Conservation (phyloP, 2,113 vertebrate genomes). For the Cebidichthys violaceus region DNA sequence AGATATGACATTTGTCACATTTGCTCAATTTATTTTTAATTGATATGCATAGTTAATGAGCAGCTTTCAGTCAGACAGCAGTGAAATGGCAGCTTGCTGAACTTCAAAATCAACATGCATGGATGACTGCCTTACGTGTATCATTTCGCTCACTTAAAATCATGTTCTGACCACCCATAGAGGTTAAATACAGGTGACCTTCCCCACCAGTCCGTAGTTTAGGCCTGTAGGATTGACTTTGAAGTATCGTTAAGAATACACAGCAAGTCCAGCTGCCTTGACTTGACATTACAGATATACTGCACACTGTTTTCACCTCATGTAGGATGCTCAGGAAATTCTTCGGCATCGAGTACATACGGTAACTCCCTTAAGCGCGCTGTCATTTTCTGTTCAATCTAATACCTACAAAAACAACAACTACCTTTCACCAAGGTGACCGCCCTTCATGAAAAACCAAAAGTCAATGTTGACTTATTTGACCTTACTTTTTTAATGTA, state of each 20-base stretch:
- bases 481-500: too few relatives aligned
- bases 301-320: not conserved
- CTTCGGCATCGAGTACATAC: too few relatives aligned
- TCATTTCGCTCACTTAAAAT: slow-evolving; percentile 48
- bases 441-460: too few relatives aligned
- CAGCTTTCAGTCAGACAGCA: slow-evolving; percentile 55
- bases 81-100: slow-evolving; percentile 61
- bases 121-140: slow-evolving; percentile 60
- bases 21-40: slow-evolving; percentile 55
- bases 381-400: too few relatives aligned
- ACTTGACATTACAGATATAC: not conserved
- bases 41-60: slow-evolving; percentile 70
- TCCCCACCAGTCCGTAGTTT: not conserved
- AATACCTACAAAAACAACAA: too few relatives aligned
- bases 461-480: too few relatives aligned
- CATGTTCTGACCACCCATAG: slow-evolving; percentile 27
- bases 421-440: not conserved
- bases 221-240: not conserved
- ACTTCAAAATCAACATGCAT: slow-evolving; percentile 55
- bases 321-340: not conserved
- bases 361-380: too few relatives aligned
- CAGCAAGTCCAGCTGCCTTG: slow-evolving; percentile 14
- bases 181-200: slow-evolving; percentile 22
- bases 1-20: slow-evolving; percentile 32
- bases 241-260: not conserved